Evolutionary conservation across 2,113 vertebrate genomes (phyloP).

Genomic region (Cryptotis parvus): DNA sequence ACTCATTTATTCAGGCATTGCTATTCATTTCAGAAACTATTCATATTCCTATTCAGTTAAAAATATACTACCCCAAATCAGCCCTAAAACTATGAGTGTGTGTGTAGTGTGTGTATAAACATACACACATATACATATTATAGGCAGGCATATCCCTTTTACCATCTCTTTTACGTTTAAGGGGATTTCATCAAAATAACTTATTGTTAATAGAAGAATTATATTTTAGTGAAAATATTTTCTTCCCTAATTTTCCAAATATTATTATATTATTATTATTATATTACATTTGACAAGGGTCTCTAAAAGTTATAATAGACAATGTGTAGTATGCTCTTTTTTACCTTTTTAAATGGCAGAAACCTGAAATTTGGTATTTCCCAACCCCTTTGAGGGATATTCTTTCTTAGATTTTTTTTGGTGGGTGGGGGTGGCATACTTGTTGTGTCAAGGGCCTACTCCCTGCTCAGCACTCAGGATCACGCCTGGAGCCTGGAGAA

Average conservation of each 20-base stretch:
- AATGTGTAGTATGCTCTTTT: neutral
- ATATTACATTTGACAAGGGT: neutral
- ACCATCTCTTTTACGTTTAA: conserved; percentile 17
- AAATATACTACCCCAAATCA: neutral
- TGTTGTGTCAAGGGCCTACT: too few relatives aligned
- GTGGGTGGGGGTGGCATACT: too few relatives aligned
- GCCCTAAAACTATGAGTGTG: neutral
- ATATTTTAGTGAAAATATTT: conserved; percentile 18
- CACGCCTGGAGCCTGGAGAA: too few relatives aligned
- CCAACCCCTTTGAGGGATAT: too few relatives aligned
- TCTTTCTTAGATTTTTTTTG: too few relatives aligned
- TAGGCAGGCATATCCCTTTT: neutral
- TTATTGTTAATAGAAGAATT: conserved; percentile 40
- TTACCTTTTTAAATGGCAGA: conserved; percentile 24
- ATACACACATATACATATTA: too few relatives aligned
- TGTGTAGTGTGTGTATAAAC: too few relatives aligned
- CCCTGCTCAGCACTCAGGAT: too few relatives aligned
- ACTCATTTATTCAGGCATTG: neutral
- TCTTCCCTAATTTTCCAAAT: conserved; percentile 23
- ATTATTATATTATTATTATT: conserved; percentile 19
- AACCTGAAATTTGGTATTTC: neutral
- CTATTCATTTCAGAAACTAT: conserved; percentile 19
- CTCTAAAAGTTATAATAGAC: conserved; percentile 33
- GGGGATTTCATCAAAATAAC: neutral
- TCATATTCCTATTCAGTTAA: too few relatives aligned